A percentile compares a stretch with the other conserved stretches of the same genome.
phyloP scores from a whole-genome alignment of 1,140 invertebrate species.

The Drosophila simulans region DNA sequence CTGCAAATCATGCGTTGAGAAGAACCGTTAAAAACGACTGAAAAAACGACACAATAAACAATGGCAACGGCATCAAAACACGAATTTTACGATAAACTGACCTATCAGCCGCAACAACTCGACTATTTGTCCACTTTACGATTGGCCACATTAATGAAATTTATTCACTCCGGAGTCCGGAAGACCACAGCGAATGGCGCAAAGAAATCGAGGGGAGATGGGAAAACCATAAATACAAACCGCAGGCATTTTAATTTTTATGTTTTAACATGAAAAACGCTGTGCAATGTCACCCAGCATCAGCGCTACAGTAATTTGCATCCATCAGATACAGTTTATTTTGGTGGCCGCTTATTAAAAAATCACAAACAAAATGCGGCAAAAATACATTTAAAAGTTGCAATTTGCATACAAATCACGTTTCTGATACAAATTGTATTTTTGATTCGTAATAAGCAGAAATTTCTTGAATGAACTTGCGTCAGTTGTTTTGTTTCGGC shows the following conservation, averaged over 20 bases:
- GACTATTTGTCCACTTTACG: conserved; percentile 58
- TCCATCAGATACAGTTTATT: conserved; percentile 67
- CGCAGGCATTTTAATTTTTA: conserved; percentile 69
- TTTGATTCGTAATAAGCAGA: conserved; percentile 39
- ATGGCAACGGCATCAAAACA: conserved; percentile 38
- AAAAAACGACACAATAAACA: conserved; percentile 29
- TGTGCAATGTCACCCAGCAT: conserved; percentile 50
- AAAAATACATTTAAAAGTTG: conserved; percentile 29
- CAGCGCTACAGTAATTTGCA: conserved; percentile 50
- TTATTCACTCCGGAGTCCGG: conserved; percentile 63
- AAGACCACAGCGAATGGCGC: conserved; percentile 44
- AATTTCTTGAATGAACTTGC: conserved; percentile 69
- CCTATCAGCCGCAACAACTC: conserved; percentile 9
- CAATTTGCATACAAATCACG: conserved; percentile 74
- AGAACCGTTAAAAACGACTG: conserved; percentile 21
- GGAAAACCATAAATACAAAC: conserved; percentile 53
- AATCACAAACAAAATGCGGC: not conserved
- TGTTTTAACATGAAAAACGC: conserved; percentile 54
- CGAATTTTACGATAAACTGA: conserved; percentile 40
- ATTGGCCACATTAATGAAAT: conserved; percentile 72
- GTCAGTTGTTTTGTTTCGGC: conserved; percentile 40
- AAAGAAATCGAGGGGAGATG: not conserved
- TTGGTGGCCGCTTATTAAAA: conserved; percentile 40
- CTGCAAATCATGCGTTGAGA: conserved; percentile 19
- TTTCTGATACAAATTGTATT: conserved; percentile 45